These are phyloP conservation scores for Eubucco bourcierii DNA, from an alignment of 2,113 vertebrate species.

Conservation along the genomic window DNA sequence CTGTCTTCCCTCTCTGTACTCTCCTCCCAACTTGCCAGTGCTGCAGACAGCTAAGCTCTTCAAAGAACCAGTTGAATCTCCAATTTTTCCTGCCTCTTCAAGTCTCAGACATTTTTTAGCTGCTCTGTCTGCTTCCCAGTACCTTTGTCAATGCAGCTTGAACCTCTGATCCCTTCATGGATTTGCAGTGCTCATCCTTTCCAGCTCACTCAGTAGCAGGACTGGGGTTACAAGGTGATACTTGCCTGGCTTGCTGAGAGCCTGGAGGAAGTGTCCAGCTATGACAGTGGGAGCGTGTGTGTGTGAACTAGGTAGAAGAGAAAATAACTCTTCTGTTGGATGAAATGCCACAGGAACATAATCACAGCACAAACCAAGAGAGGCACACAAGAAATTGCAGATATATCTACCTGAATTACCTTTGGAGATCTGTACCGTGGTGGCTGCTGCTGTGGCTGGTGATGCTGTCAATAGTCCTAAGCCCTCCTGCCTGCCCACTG, in stretches of 20 bases:
- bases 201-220: neutral
- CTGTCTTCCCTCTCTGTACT: neutral
- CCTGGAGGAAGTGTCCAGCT: neutral
- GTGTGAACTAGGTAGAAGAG: neutral
- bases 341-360: neutral
- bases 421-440: neutral
- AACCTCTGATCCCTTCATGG: neutral
- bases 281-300: neutral
- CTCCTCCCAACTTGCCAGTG: neutral
- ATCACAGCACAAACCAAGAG: neutral
- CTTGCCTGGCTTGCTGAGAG: neutral
- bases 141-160: neutral
- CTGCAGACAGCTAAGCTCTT: neutral
- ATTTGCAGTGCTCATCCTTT: neutral
- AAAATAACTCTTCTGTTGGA: neutral
- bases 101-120: neutral
- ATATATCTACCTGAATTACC: too few species aligned
- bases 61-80: neutral
- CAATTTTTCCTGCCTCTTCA: neutral
- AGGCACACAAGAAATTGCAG: neutral
- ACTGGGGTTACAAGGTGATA: neutral
- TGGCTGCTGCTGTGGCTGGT: neutral
- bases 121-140: neutral
- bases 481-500: neutral
- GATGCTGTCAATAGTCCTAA: neutral